Evolutionary conservation across 2,113 vertebrate species (phyloP).

Genomic region (Oreochromis niloticus): DNA sequence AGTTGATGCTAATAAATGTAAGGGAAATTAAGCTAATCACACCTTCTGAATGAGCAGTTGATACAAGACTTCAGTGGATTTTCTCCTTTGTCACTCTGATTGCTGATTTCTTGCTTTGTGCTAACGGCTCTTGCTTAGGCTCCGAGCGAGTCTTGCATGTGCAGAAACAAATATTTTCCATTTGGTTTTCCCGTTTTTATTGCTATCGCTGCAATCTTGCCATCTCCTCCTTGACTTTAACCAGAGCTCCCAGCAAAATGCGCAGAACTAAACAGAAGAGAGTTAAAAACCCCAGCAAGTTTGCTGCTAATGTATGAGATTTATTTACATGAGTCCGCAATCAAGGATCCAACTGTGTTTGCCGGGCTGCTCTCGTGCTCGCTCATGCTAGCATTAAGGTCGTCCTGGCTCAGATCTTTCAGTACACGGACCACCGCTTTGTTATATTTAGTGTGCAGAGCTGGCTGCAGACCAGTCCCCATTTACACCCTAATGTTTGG

Average conservation of each 20-base stretch:
- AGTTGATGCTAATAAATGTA: not conserved
- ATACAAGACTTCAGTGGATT: not conserved
- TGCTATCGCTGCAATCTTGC: not conserved
- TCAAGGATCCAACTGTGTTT: slow-evolving; percentile 41
- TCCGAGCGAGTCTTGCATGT: not conserved
- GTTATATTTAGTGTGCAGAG: slow-evolving; percentile 23
- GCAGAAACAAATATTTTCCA: not conserved
- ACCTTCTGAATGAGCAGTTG: not conserved
- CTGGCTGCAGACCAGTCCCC: slow-evolving; percentile 9
- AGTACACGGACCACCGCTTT: slow-evolving; percentile 20
- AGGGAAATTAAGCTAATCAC: not conserved
- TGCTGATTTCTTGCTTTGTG: fast-evolving
- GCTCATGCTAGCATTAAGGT: slow-evolving; percentile 6
- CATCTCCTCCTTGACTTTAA: slow-evolving; percentile 2
- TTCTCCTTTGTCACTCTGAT: not conserved
- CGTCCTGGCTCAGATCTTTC: slow-evolving; percentile 55
- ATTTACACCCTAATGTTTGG: slow-evolving; percentile 11
- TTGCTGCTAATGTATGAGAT: slow-evolving; percentile 19
- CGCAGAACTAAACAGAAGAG: not conserved
- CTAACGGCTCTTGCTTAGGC: not conserved
- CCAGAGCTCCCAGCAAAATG: slow-evolving; percentile 7
- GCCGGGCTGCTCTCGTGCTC: slow-evolving; percentile 8
- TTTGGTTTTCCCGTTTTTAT: not conserved
- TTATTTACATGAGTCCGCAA: slow-evolving; percentile 54
- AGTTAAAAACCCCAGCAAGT: not conserved